Evolutionary conservation across 1,140 invertebrate species (phyloP).

Genomic region (Riptortus pedestris): DNA sequence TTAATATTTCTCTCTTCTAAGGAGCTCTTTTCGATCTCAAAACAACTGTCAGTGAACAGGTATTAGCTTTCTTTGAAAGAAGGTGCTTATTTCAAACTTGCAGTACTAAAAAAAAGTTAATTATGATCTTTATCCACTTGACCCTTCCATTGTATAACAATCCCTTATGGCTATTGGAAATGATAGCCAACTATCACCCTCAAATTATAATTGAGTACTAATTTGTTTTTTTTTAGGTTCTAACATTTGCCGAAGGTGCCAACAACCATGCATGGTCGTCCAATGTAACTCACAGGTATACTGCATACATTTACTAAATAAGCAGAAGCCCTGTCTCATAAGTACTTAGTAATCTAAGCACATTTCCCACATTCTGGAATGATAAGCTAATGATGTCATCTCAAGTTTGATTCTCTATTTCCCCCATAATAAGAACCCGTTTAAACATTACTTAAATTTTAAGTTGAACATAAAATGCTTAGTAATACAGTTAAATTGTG

Average conservation of each 20-base stretch:
- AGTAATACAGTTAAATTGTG: too few relatives aligned
- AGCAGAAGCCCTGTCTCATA: background rate
- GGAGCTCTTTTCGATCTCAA: too few relatives aligned
- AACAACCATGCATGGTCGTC: conserved; percentile 3
- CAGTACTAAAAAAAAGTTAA: too few relatives aligned
- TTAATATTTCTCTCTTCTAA: too few relatives aligned
- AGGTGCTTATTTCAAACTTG: too few relatives aligned
- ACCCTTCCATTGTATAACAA: too few relatives aligned
- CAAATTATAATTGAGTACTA: too few relatives aligned
- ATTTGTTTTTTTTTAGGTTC: conserved; percentile 1
- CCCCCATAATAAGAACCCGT: background rate
- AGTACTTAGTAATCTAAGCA: background rate
- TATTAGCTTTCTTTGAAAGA: too few relatives aligned
- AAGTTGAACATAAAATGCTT: background rate
- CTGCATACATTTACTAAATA: background rate
- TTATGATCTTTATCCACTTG: too few relatives aligned
- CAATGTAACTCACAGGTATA: conserved; percentile 16
- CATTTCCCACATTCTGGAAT: background rate
- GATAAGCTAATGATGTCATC: background rate
- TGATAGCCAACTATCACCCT: too few relatives aligned
- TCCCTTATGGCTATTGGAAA: too few relatives aligned
- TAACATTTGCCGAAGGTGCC: background rate
- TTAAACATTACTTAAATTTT: background rate
- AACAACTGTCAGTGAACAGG: too few relatives aligned
- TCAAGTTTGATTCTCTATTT: background rate